These are phyloP conservation scores for Mactromeris polynyma DNA, from an alignment of 2,888 invertebrate species.

Conservation along the genomic window DNA sequence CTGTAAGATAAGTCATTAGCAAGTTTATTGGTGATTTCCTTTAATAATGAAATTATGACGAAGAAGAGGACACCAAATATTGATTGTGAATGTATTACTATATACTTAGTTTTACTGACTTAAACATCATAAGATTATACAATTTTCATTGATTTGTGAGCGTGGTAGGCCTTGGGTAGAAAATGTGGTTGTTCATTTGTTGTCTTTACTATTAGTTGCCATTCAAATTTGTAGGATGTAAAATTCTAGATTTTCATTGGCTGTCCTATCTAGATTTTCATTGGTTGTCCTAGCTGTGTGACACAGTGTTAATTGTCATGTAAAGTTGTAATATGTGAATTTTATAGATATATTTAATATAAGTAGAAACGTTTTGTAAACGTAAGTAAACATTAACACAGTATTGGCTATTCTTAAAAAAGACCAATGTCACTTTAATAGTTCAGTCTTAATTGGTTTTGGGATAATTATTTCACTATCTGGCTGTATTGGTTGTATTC, in stretches of 20 bases:
- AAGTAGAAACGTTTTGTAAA: too few relatives aligned
- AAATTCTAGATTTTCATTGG: too few relatives aligned
- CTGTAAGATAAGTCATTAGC: slow-evolving; percentile 37
- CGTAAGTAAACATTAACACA: too few relatives aligned
- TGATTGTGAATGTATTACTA: not conserved
- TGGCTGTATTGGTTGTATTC: not conserved
- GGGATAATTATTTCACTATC: not conserved
- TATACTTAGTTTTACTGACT: not conserved
- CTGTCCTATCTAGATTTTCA: too few relatives aligned
- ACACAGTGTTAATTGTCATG: too few relatives aligned
- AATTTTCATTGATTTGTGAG: not conserved
- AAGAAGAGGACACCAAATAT: not conserved
- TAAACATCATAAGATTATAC: not conserved
- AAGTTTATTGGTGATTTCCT: slow-evolving; percentile 36
- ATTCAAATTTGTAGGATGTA: too few relatives aligned
- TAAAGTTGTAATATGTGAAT: too few relatives aligned
- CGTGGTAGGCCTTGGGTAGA: not conserved
- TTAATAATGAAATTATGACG: slow-evolving; percentile 20
- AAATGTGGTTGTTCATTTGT: not conserved
- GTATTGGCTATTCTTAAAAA: not conserved
- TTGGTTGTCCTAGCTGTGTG: too few relatives aligned
- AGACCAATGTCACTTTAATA: not conserved
- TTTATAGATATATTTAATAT: too few relatives aligned
- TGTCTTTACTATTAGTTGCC: not conserved
- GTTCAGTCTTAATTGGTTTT: not conserved